phyloP scores from a whole-genome alignment of 1,140 invertebrate species.

The Achatina immaculata region DNA sequence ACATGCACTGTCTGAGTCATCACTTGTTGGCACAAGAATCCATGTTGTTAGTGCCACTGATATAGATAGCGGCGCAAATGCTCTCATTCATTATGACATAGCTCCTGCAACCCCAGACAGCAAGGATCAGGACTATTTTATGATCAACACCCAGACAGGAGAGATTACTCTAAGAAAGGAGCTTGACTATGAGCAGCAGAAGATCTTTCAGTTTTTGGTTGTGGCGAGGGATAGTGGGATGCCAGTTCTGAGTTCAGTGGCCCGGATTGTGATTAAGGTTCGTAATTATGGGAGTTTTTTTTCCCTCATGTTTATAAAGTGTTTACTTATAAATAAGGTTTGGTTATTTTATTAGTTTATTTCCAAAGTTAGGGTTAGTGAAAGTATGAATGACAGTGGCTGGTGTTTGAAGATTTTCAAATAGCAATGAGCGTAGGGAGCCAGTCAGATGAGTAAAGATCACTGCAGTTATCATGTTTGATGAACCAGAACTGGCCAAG shows the following conservation, averaged over 20 bases:
- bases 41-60: conserved; percentile 60
- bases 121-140: conserved; percentile 75
- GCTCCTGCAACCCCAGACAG: conserved; percentile 42
- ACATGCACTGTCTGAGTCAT: conserved; percentile 85
- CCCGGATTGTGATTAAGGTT: conserved; percentile 81
- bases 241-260: conserved; percentile 82
- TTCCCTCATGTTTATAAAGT: too few relatives aligned
- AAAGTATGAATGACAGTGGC: too few relatives aligned
- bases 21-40: conserved; percentile 80
- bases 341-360: too few relatives aligned
- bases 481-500: too few relatives aligned
- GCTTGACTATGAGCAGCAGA: conserved; percentile 83
- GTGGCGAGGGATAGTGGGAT: conserved; percentile 85
- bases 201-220: conserved; percentile 83
- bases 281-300: neutral
- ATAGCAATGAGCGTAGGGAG: too few relatives aligned
- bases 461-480: too few relatives aligned
- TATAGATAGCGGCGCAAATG: conserved; percentile 77
- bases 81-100: conserved; percentile 61
- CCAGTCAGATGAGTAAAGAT: too few relatives aligned
- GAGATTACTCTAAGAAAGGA: conserved; percentile 81
- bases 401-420: too few relatives aligned
- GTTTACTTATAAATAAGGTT: too few relatives aligned
- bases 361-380: too few relatives aligned
- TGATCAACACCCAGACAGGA: conserved; percentile 83